Evolutionary conservation across 2,888 invertebrate genomes (phyloP), one percentile per base, ranked within the genome.

Genomic region (Hirtodrosophila cameraria): DNA sequence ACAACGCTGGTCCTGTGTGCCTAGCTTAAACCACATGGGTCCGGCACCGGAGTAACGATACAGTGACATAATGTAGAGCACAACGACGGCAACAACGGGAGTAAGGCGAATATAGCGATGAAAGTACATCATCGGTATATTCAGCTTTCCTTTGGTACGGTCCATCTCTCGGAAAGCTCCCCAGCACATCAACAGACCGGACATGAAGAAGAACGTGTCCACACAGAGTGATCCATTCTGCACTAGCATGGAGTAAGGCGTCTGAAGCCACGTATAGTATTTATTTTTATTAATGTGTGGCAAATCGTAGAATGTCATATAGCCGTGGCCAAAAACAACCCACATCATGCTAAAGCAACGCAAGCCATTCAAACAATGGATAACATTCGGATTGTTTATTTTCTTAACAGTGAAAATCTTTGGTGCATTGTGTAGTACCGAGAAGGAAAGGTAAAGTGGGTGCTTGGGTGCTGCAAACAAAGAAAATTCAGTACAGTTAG

Each of bases 161-260:
- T 91, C 90, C 86, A 91, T 78, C 67, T 91, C 89, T 6, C 89
- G 89, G 62, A 90, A 90, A 2, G 90, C 87, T 15, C 88, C 88
- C 88, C 90, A 88, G 42, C 92, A 91, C 54, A 92, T 92, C 0
- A 94, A 88, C 31, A 94, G 87, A 3, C 94, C 94, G 70, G 93
- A 93, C 71, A 94, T 87, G 13, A 93, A 88, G 78, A 94, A 93
- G 87, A 94, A 94, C 0, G 94, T 93, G 59, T 94, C 94, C 0
- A 94, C 94, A 1, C 93, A 92, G 4, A 93, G 89, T 0, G 92
- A 71, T 72, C 90, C 93, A 84, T 92, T 70, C 88, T 91, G 75
- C 1, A 90, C 84, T 27, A 90, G 61, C 89, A 90, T 89, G 0
- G 90, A 89, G 48, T 78, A 90, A 0, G 89, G 89, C 0, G 89